Base-by-base conservation (phyloP, 2,797 vertebrate genomes). In the Champsocephalus esox region DNA sequence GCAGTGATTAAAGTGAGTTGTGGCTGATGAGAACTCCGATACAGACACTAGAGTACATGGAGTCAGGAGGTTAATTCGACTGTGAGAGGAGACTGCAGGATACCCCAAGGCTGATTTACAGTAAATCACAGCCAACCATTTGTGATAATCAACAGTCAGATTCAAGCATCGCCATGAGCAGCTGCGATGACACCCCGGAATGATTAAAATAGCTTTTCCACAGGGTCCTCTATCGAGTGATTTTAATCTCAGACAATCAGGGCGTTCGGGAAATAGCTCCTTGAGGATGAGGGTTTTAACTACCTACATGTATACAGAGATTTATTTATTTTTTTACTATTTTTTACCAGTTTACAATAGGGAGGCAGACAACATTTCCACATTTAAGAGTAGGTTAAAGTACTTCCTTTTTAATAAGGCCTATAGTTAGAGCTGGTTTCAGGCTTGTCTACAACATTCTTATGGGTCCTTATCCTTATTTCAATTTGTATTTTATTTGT, bases 1-100 rank as follows among this genome's bases (percentile, higher is more conserved):
- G 44, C 54, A 12, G 79, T 69, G 80, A 92, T 89, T 87, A 85
- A 84, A 91, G 54, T 83, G 81, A 90, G 78, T 87, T 79, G 90
- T 63, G 61, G 75, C 79, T 80, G 76, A 77, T 73, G 83, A 84
- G 74, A 86, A 69, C 72, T 74, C 71, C 1, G 57, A 78, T 58
- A 69, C 60, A 67, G 67, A 73, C n/a, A 50, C 51, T 2, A 52
- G 56, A 81, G 70, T 58, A 52, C 54, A 60, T 21, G 2, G 4
- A 79, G 77, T 82, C 62, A 63, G 75, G 66, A 88, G 79, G 83
- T 81, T 84, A 82, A 88, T 80, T 66, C 17, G 77, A 81, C 74
- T 62, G 54, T 54, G 57, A 83, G 49, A 80, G 67, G 58, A 70
- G 75, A 70, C 61, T 34, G 52, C 45, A 75, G 58, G 76, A 73